phyloP scores from a whole-genome alignment of 2,888 invertebrate genomes.

The Euclidia mi region DNA sequence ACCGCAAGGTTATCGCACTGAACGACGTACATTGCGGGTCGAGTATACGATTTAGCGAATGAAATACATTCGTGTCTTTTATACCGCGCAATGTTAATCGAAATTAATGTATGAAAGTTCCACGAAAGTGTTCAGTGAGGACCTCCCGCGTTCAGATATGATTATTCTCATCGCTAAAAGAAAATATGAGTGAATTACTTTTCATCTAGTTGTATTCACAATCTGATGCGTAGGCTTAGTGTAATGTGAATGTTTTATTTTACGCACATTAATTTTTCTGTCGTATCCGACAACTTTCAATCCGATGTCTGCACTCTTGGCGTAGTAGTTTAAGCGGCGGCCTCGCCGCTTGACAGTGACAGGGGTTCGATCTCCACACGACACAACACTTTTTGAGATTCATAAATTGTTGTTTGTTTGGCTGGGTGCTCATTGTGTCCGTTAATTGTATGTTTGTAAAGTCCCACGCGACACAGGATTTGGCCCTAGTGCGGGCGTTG shows the following conservation, averaged over 20 bases:
- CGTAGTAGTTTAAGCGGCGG: no score
- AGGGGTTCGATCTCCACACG: no score
- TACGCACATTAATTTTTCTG: no score
- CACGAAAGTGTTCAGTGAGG: constrained; percentile 37
- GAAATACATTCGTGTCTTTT: neutral
- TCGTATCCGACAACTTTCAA: neutral
- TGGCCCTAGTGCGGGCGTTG: no score
- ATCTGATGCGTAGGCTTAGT: constrained; percentile 43
- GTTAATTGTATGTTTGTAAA: no score
- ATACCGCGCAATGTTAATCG: constrained; percentile 32
- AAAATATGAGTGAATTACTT: constrained; percentile 57
- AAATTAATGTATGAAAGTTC: neutral
- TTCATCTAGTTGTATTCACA: constrained; percentile 62
- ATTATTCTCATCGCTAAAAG: constrained; percentile 60
- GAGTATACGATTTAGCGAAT: neutral
- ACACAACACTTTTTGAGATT: no score
- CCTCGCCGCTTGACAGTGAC: no score
- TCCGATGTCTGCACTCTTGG: no score
- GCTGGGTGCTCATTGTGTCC: no score
- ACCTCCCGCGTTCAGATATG: constrained; percentile 61
- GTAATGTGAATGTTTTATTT: constrained; percentile 10
- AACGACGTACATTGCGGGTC: constrained; percentile 46
- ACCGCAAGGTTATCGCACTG: neutral
- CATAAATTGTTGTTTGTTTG: no score
- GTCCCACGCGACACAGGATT: no score